These are phyloP conservation scores for Ophiothrix spiculata DNA, from an alignment of 35 echinoderm and acorn worm species.

Conservation along the genomic window DNA sequence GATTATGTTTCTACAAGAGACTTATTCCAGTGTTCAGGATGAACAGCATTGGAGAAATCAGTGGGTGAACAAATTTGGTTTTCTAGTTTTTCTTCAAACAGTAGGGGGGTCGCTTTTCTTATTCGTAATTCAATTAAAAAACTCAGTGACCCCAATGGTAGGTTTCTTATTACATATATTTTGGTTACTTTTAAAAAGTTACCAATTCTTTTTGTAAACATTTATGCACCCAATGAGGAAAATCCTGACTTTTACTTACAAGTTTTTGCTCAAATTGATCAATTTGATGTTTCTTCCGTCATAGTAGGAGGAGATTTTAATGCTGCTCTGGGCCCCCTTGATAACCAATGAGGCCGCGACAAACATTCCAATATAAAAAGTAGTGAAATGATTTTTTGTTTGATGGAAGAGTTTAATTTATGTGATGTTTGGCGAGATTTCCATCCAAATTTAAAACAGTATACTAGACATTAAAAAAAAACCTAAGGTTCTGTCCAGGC, in stretches of 20 bases:
- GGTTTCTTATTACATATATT: neutral
- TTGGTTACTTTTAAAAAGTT: neutral
- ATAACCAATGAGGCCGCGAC: constrained; percentile 25
- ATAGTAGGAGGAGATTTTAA: neutral
- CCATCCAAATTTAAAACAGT: constrained; percentile 27
- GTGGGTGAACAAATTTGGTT: neutral
- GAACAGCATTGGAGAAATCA: neutral
- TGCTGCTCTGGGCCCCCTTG: neutral
- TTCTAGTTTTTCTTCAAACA: neutral
- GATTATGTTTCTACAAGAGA: neutral
- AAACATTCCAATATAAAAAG: neutral
- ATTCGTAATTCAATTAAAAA: neutral
- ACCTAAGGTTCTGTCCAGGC: constrained; percentile 21
- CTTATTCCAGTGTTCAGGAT: neutral
- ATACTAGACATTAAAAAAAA: constrained; percentile 7
- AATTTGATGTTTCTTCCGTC: neutral
- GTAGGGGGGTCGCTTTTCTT: neutral
- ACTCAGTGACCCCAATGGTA: neutral
- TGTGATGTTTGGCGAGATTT: constrained; percentile 24
- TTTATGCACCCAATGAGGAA: neutral
- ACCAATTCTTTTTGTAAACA: neutral
- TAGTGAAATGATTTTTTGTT: constrained; percentile 26
- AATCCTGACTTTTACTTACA: neutral
- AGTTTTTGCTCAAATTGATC: neutral
- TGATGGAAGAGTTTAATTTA: constrained; percentile 34